Evolutionary conservation across 2,797 vertebrate species (phyloP), one percentile per base, ranked within the genome.

Genomic region (Anolis apletophallus): DNA sequence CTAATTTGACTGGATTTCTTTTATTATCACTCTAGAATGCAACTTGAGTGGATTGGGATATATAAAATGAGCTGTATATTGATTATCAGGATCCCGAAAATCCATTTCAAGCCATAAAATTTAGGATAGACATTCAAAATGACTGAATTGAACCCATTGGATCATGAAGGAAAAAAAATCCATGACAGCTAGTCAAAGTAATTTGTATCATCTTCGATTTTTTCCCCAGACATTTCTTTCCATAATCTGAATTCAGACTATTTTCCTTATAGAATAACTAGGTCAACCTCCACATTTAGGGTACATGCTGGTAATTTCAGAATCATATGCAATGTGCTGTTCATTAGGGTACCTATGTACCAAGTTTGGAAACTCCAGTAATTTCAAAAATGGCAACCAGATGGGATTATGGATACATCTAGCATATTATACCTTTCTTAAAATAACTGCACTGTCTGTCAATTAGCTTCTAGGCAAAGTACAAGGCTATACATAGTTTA

Each of bases 131-230:
- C 1, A 36, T 32, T 89, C 13, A 87, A 3, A 87, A 29, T 46
- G 1, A 87, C 23, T 14, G 87, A 7, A 21, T 19, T 82, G 61
- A 55, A 78, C 26, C 23, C 50, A 77, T 36, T 77, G 69, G 86
- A 73, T 12, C 2, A 50, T 84, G 61, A 16, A 76, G 85, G 89
- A 80, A 46, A 46, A 46, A 46, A 7, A 23, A 3, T n/a, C n/a
- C 80, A 80, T 0, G 0, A 5, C 14, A 85, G 46, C 77, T 67
- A 83, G 52, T 55, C 54, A 67, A 52, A 80, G 40, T 40, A 54
- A 54, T 46, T 32, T 69, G 11, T 69, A 14, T 32, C 32, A 32
- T 64, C 7, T n/a, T n/a, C n/a, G n/a, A n/a, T n/a, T n/a, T n/a
- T 83, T 14, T 74, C 55, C 40, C 78, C 50, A 57, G 50, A 55